Conservation (phyloP, 1,140 invertebrate genomes). For the Meloidogyne chitwoodi region DNA sequence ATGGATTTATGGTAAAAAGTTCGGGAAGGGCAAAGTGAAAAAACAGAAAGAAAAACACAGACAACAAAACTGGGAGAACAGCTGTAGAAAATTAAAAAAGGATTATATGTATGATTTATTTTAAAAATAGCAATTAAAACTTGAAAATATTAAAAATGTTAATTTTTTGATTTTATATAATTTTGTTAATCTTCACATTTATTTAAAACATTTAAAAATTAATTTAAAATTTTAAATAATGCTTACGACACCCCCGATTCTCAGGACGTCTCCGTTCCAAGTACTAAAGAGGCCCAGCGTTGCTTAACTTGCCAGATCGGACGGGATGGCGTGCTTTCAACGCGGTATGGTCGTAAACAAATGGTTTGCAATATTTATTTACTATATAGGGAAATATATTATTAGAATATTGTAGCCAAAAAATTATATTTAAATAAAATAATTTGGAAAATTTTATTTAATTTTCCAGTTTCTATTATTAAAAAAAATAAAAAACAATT, state of each 20-base stretch:
- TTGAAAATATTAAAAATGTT: too few species aligned
- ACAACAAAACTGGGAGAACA: not conserved
- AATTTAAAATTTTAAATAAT: not conserved
- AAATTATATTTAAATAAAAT: too few species aligned
- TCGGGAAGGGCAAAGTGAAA: too few species aligned
- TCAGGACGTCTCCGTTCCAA: not conserved
- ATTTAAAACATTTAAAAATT: not conserved
- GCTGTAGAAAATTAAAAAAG: not conserved
- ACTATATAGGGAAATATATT: not conserved
- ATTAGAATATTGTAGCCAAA: too few species aligned
- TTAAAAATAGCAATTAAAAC: too few species aligned
- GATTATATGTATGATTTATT: not conserved
- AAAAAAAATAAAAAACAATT: too few species aligned
- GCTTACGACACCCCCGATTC: not conserved
- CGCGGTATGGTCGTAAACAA: not conserved
- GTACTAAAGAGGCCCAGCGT: not conserved
- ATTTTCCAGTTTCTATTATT: too few species aligned
- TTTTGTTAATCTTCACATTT: too few species aligned
- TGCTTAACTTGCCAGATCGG: not conserved
- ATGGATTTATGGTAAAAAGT: not conserved
- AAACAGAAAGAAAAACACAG: too few species aligned
- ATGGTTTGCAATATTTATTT: not conserved
- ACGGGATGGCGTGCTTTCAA: not conserved
- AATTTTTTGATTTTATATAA: too few species aligned
- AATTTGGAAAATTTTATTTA: too few species aligned